Percentiles rank a stretch among this genome's conserved stretches.
These are phyloP conservation scores for Machimus rusticus DNA, from an alignment of 2,888 invertebrate species.

Conservation along the genomic window DNA sequence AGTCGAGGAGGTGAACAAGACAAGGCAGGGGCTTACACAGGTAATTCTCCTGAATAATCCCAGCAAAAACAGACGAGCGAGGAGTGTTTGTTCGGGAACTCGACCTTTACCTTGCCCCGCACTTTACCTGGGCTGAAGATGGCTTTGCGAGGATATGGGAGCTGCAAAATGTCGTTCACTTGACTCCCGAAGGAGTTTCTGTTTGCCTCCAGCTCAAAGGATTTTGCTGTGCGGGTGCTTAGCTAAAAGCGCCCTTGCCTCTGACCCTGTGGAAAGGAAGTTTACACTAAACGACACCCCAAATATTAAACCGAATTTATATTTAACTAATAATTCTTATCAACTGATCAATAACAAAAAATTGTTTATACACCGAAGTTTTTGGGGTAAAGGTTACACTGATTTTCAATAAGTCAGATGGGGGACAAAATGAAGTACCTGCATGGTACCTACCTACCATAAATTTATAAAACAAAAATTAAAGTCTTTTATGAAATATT, in stretches of 20 bases:
- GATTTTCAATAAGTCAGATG: too few relatives aligned
- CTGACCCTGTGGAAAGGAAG: background rate
- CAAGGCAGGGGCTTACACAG: background rate
- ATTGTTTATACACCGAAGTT: background rate
- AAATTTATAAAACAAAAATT: too few relatives aligned
- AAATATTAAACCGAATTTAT: background rate
- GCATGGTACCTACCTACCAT: too few relatives aligned
- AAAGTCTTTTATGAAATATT: too few relatives aligned
- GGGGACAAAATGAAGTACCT: too few relatives aligned
- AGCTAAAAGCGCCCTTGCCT: background rate
- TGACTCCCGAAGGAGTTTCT: background rate
- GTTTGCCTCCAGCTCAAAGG: background rate
- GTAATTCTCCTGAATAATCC: background rate
- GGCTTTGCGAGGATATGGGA: background rate
- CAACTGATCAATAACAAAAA: background rate
- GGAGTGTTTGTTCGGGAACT: background rate
- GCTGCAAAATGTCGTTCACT: background rate
- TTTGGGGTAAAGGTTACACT: too few relatives aligned
- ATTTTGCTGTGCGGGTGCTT: background rate
- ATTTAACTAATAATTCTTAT: background rate
- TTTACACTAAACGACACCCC: background rate
- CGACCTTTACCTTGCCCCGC: background rate
- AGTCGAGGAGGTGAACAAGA: background rate
- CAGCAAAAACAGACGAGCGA: background rate
- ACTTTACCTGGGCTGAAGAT: background rate